These are phyloP conservation scores for Natrix natrix DNA, from an alignment of 2,797 vertebrate genomes.

Conservation along the genomic window DNA sequence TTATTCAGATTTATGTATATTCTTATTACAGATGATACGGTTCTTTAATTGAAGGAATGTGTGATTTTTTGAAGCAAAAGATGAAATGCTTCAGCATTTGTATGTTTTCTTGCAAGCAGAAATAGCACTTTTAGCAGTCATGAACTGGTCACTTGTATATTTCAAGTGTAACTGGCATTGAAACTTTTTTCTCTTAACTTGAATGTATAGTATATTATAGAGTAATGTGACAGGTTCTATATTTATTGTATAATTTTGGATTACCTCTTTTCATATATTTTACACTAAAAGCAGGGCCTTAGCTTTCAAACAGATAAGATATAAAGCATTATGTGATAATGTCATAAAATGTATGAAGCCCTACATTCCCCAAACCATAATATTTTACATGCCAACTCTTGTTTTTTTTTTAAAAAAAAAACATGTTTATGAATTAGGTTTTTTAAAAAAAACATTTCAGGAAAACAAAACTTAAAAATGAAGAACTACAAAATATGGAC, in stretches of 20 bases:
- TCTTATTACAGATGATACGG: slow-evolving; percentile 64
- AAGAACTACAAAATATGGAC: slow-evolving; percentile 40
- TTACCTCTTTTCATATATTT: slow-evolving; percentile 75
- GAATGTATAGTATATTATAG: slow-evolving; percentile 77
- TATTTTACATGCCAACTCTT: slow-evolving; percentile 65
- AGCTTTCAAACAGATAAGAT: slow-evolving; percentile 71
- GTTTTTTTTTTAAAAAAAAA: slow-evolving; percentile 41
- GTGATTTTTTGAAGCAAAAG: slow-evolving; percentile 32
- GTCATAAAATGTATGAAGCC: slow-evolving; percentile 60
- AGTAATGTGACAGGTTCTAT: slow-evolving; percentile 75
- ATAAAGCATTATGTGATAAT: slow-evolving; percentile 67
- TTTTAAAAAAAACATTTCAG: slow-evolving; percentile 47
- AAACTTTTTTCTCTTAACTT: slow-evolving; percentile 70
- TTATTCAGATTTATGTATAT: slow-evolving; percentile 65
- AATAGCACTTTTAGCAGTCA: slow-evolving; percentile 74
- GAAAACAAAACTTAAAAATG: slow-evolving; percentile 56
- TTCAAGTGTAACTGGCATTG: slow-evolving; percentile 64
- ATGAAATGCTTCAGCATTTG: slow-evolving; percentile 54
- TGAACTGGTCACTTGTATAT: slow-evolving; percentile 66
- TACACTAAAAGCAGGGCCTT: slow-evolving; percentile 69
- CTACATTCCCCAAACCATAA: slow-evolving; percentile 47
- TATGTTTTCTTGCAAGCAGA: slow-evolving; percentile 61
- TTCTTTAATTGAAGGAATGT: slow-evolving; percentile 70
- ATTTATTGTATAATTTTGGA: slow-evolving; percentile 78
- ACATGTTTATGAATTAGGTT: slow-evolving; percentile 62